phyloP scores from a whole-genome alignment of 92 coral and sea anemone species.

The Phymanthus crucifer region DNA sequence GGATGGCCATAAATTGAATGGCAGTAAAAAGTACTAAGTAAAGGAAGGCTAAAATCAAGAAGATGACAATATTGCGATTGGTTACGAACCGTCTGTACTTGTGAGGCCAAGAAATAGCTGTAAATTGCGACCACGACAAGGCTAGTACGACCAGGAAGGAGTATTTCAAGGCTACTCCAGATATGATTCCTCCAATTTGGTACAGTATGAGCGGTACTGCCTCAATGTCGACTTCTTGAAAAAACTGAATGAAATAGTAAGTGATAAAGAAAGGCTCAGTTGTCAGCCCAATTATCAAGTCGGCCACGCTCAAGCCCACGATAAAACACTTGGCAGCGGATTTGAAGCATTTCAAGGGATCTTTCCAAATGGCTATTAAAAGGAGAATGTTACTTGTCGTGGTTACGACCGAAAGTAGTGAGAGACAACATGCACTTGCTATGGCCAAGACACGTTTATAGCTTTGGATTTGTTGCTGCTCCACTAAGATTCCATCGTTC shows the following conservation, averaged over 20 bases:
- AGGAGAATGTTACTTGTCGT: conserved; percentile 71
- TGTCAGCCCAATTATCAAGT: conserved; percentile 65
- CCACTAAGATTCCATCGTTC: background rate
- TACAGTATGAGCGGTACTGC: conserved; percentile 32
- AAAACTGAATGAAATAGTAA: conserved; percentile 43
- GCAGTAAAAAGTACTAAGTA: conserved; percentile 63
- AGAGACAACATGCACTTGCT: conserved; percentile 60
- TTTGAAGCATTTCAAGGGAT: conserved; percentile 72
- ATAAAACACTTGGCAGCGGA: conserved; percentile 68
- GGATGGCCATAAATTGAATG: conserved; percentile 53
- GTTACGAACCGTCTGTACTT: conserved; percentile 67
- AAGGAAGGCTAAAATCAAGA: conserved; percentile 55
- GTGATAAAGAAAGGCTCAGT: conserved; percentile 76
- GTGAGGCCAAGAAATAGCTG: conserved; percentile 74
- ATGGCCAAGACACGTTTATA: conserved; percentile 38
- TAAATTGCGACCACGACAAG: conserved; percentile 74
- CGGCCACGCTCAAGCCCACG: conserved; percentile 74
- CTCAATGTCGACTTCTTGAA: conserved; percentile 2
- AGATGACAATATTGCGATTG: conserved; percentile 54
- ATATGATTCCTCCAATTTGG: conserved; percentile 56
- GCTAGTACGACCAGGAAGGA: conserved; percentile 75
- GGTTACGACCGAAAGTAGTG: conserved; percentile 61
- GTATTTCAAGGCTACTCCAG: conserved; percentile 71
- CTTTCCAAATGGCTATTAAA: conserved; percentile 75
- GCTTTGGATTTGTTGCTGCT: background rate